Evolutionary conservation across 2,797 vertebrate species (phyloP).

Genomic region (Rhadinocentrus ornatus): DNA sequence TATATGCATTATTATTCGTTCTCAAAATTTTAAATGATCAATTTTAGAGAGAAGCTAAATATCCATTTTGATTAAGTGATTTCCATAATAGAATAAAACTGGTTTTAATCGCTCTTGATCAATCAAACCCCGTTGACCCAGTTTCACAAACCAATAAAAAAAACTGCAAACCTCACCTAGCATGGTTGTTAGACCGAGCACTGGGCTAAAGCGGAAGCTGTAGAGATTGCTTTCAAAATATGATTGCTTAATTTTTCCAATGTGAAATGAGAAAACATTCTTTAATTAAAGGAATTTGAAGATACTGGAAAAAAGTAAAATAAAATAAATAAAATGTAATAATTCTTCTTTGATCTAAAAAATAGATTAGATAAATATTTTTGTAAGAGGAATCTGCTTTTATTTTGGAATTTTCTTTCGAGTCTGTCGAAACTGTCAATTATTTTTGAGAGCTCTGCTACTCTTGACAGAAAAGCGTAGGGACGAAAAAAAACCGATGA

Average conservation of each 20-base stretch:
- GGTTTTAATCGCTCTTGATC: background rate
- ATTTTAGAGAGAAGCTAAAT: no score
- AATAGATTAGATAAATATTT: background rate
- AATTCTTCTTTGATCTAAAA: background rate
- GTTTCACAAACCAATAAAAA: constrained; percentile 69
- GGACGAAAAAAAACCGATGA: constrained; percentile 8
- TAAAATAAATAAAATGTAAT: rapidly evolving
- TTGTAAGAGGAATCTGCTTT: constrained; percentile 3
- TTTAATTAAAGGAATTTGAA: background rate
- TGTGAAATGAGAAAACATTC: rapidly evolving
- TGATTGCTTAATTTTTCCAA: background rate
- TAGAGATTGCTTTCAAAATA: constrained; percentile 49
- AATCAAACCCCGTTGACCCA: constrained; percentile 39
- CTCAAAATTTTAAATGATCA: no score
- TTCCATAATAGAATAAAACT: no score
- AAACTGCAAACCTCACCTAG: background rate
- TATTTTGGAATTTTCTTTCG: constrained; percentile 37
- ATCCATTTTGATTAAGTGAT: no score
- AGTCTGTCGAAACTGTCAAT: constrained; percentile 16
- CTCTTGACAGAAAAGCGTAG: constrained; percentile 9
- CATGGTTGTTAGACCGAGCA: constrained; percentile 62
- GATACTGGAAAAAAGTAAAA: no score
- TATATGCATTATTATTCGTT: no score
- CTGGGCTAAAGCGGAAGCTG: constrained; percentile 22
- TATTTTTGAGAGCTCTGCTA: constrained; percentile 9